A percentile compares a stretch with the other conserved stretches of the same genome.
phyloP scores from a whole-genome alignment of 1,140 invertebrate genomes.

The Diprion similis region DNA sequence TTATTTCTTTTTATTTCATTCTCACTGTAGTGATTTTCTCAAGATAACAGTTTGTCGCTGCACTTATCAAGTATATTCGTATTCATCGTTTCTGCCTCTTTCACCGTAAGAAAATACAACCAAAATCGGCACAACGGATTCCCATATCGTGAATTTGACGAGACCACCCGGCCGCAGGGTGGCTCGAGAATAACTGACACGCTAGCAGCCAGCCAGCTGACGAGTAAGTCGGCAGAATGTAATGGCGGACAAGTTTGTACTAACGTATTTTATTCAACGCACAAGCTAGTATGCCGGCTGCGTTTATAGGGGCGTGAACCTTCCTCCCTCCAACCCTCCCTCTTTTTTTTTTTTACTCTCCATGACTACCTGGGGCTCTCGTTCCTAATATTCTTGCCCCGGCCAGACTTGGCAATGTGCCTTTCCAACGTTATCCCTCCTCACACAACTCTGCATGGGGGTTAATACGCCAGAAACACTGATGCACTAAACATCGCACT shows the following conservation, averaged over 20 bases:
- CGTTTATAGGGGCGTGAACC: constrained; percentile 3
- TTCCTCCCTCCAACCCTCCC: background rate
- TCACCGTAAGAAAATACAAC: too few relatives aligned
- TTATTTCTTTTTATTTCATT: too few relatives aligned
- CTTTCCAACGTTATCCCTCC: background rate
- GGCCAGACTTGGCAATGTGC: background rate
- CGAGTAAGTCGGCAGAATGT: background rate
- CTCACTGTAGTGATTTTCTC: too few relatives aligned
- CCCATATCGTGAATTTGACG: too few relatives aligned
- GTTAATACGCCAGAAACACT: background rate
- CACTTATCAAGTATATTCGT: too few relatives aligned
- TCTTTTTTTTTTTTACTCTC: background rate
- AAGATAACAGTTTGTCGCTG: too few relatives aligned
- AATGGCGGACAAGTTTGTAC: background rate
- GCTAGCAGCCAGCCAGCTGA: background rate
- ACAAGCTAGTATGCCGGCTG: background rate
- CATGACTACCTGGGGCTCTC: background rate
- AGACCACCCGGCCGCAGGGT: too few relatives aligned
- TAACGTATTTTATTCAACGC: background rate
- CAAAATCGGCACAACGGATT: too few relatives aligned
- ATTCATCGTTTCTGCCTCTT: too few relatives aligned
- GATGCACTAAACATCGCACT: background rate
- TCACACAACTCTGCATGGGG: background rate
- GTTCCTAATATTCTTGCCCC: background rate
- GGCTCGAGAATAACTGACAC: background rate